These are phyloP conservation scores for Gambusia holbrooki DNA, from an alignment of 2,113 vertebrate genomes.

Conservation along the genomic window DNA sequence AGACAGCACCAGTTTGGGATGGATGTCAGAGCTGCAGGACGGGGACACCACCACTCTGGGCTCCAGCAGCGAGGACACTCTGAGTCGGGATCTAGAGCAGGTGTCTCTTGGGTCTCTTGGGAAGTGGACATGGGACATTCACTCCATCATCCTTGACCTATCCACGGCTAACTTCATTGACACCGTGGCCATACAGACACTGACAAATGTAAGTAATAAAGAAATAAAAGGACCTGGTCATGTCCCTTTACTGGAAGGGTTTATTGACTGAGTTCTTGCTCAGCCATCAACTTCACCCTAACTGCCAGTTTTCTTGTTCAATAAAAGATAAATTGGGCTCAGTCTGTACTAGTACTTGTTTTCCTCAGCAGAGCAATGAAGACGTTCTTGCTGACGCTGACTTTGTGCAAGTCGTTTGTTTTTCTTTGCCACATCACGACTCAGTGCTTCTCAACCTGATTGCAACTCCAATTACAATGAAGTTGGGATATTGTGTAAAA, in stretches of 20 bases:
- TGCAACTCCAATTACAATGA: too few species aligned
- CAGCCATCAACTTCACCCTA: too few species aligned
- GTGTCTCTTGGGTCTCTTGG: conserved; percentile 78
- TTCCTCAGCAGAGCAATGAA: too few species aligned
- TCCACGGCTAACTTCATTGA: conserved; percentile 88
- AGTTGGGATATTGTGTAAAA: too few species aligned
- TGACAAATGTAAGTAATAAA: conserved; percentile 87
- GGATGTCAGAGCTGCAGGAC: conserved; percentile 75
- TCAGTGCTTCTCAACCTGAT: not conserved
- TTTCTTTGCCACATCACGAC: too few species aligned
- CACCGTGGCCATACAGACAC: conserved; percentile 88
- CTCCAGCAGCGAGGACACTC: conserved; percentile 84
- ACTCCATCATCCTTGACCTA: conserved; percentile 89
- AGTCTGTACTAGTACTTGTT: too few species aligned
- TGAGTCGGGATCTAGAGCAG: conserved; percentile 82
- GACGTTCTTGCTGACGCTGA: not conserved
- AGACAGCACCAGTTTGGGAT: conserved; percentile 69
- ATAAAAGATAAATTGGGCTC: too few species aligned
- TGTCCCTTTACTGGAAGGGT: not conserved
- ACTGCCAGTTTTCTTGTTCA: too few species aligned
- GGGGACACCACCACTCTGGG: conserved; percentile 85
- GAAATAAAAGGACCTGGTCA: not conserved
- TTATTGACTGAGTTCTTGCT: not conserved
- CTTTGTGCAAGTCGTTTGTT: not conserved
- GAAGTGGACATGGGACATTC: conserved; percentile 82